These are phyloP conservation scores for Aradophagus sp. DNA, from an alignment of 1,140 invertebrate species.

Conservation along the genomic window DNA sequence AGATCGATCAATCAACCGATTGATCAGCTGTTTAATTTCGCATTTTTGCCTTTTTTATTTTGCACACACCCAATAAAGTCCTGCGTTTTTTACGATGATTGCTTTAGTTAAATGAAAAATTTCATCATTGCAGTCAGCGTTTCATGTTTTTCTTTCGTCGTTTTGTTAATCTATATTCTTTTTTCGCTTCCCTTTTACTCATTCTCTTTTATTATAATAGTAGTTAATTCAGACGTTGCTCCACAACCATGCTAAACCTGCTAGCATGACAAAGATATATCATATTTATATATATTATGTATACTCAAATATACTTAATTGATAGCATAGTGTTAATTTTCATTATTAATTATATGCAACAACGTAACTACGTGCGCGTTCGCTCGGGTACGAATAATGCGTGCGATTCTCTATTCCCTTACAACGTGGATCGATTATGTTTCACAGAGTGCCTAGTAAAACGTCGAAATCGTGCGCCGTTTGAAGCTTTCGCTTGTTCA, in stretches of 20 bases:
- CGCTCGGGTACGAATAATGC: conserved; percentile 36
- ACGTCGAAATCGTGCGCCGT: conserved; percentile 3
- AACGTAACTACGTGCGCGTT: conserved; percentile 48
- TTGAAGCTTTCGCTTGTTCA: too few relatives aligned
- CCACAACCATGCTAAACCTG: conserved; percentile 62
- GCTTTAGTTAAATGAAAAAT: too few relatives aligned
- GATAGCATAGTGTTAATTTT: conserved; percentile 37
- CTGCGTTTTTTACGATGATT: conserved; percentile 4
- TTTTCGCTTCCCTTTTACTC: too few relatives aligned
- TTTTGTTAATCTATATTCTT: too few relatives aligned
- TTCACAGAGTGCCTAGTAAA: conserved; percentile 31
- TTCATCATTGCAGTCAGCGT: too few relatives aligned
- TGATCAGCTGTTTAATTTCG: too few relatives aligned
- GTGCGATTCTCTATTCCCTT: conserved; percentile 37
- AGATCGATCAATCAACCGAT: too few relatives aligned
- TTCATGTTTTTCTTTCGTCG: too few relatives aligned
- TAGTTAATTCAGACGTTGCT: conserved; percentile 55
- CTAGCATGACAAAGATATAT: conserved; percentile 62
- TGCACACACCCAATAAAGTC: too few relatives aligned
- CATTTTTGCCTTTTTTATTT: too few relatives aligned
- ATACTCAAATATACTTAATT: conserved; percentile 47
- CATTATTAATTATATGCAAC: conserved; percentile 46
- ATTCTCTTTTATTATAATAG: conserved; percentile 6
- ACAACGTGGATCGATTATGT: conserved; percentile 29
- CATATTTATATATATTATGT: conserved; percentile 46